phyloP scores from a whole-genome alignment of 2,888 invertebrate genomes.

The Drosophila engyochracea region DNA sequence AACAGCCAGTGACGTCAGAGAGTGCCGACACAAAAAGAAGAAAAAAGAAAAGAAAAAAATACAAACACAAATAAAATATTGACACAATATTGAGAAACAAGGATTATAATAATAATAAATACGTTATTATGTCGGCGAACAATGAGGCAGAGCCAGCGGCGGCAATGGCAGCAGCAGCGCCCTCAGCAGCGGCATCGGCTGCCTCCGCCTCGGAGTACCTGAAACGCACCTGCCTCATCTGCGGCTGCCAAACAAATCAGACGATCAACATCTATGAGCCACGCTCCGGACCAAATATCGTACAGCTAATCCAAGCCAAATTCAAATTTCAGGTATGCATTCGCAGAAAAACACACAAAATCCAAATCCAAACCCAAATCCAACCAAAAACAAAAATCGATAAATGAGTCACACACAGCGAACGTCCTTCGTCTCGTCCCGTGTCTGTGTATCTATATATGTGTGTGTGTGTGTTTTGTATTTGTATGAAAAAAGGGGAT shows the following conservation, averaged over 20 bases:
- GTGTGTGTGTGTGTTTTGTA: slow-evolving; percentile 20
- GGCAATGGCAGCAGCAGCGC: slow-evolving; percentile 47
- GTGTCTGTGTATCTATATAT: slow-evolving; percentile 15
- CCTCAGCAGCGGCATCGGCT: slow-evolving; percentile 36
- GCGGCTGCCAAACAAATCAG: slow-evolving; percentile 85
- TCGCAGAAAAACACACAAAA: slow-evolving; percentile 1
- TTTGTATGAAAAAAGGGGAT: slow-evolving; percentile 63
- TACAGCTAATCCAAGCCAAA: slow-evolving; percentile 85
- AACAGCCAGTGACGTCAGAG: slow-evolving; percentile 49
- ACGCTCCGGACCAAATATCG: slow-evolving; percentile 85
- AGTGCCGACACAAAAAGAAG: slow-evolving; percentile 4
- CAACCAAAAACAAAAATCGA: slow-evolving; percentile 63
- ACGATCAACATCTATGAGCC: slow-evolving; percentile 85
- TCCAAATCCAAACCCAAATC: not conserved
- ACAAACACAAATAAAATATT: not conserved
- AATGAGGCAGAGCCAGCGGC: slow-evolving; percentile 69
- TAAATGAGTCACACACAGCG: slow-evolving; percentile 73
- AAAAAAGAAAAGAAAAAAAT: not conserved
- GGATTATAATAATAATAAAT: not conserved
- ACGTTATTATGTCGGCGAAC: slow-evolving; percentile 63
- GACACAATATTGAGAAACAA: not conserved
- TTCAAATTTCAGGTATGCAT: slow-evolving; percentile 85
- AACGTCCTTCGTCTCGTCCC: slow-evolving; percentile 55
- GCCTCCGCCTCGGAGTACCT: slow-evolving; percentile 72
- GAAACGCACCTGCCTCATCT: slow-evolving; percentile 85